Conservation (phyloP, 2,888 invertebrate species). For the Caenorhabditis sp. region DNA sequence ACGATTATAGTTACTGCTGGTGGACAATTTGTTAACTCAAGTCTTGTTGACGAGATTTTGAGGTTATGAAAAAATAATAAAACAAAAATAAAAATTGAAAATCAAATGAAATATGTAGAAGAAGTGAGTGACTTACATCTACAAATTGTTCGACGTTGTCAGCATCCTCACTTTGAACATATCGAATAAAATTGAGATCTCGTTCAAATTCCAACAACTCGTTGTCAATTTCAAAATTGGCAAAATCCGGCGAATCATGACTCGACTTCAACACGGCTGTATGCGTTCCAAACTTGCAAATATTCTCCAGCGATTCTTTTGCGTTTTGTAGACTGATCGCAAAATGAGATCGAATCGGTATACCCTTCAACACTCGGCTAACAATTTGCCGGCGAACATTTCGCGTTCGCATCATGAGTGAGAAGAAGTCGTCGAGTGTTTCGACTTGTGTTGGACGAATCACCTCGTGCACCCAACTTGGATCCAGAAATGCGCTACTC, state of each 20-base stretch:
- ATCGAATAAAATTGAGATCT: slow-evolving; percentile 68
- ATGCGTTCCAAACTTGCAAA: slow-evolving; percentile 55
- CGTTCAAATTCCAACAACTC: slow-evolving; percentile 66
- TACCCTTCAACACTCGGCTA: slow-evolving; percentile 68
- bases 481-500: slow-evolving; percentile 58
- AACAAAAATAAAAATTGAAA: slow-evolving; percentile 6
- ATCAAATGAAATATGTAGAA: no score
- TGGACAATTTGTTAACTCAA: slow-evolving; percentile 34
- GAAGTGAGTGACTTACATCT: slow-evolving; percentile 44
- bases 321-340: slow-evolving; percentile 68
- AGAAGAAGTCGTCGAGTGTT: slow-evolving; percentile 69
- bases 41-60: slow-evolving; percentile 23
- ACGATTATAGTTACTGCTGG: not conserved
- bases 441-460: slow-evolving; percentile 56
- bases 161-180: slow-evolving; percentile 68
- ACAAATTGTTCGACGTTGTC: slow-evolving; percentile 70
- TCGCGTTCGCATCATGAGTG: slow-evolving; percentile 69
- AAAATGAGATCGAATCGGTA: slow-evolving; percentile 69
- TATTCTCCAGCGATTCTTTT: slow-evolving; percentile 61
- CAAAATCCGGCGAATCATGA: slow-evolving; percentile 39
- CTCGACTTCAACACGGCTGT: slow-evolving; percentile 39
- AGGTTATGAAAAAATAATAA: slow-evolving; percentile 5
- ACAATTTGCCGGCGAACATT: slow-evolving; percentile 70
- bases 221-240: slow-evolving; percentile 62
- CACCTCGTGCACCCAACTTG: slow-evolving; percentile 70